Percentiles rank a stretch among this genome's conserved stretches.
phyloP scores from a whole-genome alignment of 2,888 invertebrate genomes.

The Petrolisthes cinctipes region DNA sequence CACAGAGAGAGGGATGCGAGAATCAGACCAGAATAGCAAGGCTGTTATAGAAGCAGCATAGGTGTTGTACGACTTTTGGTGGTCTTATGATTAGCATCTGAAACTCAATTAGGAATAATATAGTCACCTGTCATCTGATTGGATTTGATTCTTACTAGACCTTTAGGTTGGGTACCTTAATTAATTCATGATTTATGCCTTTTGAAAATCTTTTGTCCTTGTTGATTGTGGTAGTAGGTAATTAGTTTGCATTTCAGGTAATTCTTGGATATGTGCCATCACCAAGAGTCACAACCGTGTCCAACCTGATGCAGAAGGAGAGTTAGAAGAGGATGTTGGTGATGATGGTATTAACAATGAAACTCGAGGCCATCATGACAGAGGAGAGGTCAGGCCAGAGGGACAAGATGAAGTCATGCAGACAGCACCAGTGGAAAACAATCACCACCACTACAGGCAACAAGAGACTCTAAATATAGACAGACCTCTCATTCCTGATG shows the following conservation, averaged over 20 bases:
- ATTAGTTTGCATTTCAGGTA: constrained; percentile 67
- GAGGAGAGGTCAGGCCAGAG: not conserved
- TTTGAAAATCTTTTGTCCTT: not conserved
- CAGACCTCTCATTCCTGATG: too few species aligned
- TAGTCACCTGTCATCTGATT: too few species aligned
- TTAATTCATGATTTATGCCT: not conserved
- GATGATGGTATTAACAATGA: not conserved
- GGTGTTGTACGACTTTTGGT: too few species aligned
- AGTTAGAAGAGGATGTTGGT: constrained; percentile 28
- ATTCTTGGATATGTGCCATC: constrained; percentile 94
- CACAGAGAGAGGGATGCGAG: too few species aligned
- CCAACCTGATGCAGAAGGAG: constrained; percentile 49
- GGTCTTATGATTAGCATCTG: too few species aligned
- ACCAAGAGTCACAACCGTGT: constrained; percentile 75
- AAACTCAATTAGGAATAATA: too few species aligned
- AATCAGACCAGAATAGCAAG: too few species aligned
- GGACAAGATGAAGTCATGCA: not conserved
- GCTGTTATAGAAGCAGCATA: too few species aligned
- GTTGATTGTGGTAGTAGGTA: not conserved
- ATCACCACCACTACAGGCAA: not conserved
- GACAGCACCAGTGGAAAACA: not conserved
- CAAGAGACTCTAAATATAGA: too few species aligned
- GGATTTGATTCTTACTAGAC: too few species aligned
- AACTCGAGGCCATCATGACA: not conserved
- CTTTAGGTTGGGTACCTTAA: not conserved